These are phyloP conservation scores for Panorpa germanica DNA, from an alignment of 2,888 invertebrate species.

Conservation along the genomic window DNA sequence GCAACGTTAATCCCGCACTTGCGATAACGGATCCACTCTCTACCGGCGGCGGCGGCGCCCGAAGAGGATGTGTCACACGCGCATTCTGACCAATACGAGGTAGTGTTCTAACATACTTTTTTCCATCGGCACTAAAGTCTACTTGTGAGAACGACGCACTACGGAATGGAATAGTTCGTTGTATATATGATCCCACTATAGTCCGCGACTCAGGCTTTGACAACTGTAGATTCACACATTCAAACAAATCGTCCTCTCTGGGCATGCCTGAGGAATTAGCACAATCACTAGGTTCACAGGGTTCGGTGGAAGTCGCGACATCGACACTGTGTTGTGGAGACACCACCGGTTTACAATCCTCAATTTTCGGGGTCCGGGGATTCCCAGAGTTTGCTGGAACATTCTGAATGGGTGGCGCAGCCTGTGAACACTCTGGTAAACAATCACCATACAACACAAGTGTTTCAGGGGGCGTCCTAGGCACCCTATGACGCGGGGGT, in stretches of 20 bases:
- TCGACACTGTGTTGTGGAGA: slow-evolving; percentile 20
- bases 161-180: slow-evolving; percentile 52
- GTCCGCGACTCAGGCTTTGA: slow-evolving; percentile 37
- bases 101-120: slow-evolving; percentile 30
- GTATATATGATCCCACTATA: slow-evolving; percentile 38
- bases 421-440: too few relatives aligned
- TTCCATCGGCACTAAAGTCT: slow-evolving; percentile 47
- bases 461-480: neutral
- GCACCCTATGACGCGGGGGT: slow-evolving; percentile 27
- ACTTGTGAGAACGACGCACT: slow-evolving; percentile 80
- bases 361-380: slow-evolving; percentile 13
- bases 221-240: slow-evolving; percentile 18
- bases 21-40: slow-evolving; percentile 18
- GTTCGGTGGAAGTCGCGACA: slow-evolving; percentile 12
- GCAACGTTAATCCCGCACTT: slow-evolving; percentile 21
- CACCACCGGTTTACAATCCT: too few relatives aligned
- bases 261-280: slow-evolving; percentile 10
- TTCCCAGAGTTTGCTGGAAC: too few relatives aligned
- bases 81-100: too few relatives aligned
- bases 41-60: slow-evolving; percentile 19
- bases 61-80: slow-evolving; percentile 20
- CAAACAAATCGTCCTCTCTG: slow-evolving; percentile 17
- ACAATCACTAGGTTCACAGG: slow-evolving; percentile 10
- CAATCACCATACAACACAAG: slow-evolving; percentile 1
- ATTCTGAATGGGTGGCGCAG: too few relatives aligned